Evolutionary conservation across 2,797 vertebrate genomes (phyloP).

Genomic region (Enteromius viviparus): DNA sequence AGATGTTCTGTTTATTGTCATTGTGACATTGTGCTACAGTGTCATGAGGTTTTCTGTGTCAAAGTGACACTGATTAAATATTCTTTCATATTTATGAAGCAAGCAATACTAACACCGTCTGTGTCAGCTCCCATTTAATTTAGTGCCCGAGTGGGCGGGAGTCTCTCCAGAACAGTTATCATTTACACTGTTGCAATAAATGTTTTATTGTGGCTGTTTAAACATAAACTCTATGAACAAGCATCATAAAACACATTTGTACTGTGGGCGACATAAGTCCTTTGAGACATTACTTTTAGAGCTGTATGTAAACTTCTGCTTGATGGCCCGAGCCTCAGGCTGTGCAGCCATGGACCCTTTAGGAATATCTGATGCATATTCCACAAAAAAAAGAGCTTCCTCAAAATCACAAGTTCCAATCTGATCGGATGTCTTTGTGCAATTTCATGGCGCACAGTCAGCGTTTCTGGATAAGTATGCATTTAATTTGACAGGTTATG

Average conservation of each 20-base stretch:
- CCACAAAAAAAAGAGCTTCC: neutral
- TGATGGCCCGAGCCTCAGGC: neutral
- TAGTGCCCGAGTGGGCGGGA: slow-evolving; percentile 7
- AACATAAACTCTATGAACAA: neutral
- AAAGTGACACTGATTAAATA: slow-evolving; percentile 18
- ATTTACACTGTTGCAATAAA: slow-evolving; percentile 7
- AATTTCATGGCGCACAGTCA: neutral
- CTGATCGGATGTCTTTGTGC: neutral
- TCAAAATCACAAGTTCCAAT: neutral
- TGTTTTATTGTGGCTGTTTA: slow-evolving; percentile 17
- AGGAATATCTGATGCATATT: neutral
- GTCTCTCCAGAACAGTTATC: slow-evolving; percentile 10
- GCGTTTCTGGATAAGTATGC: neutral
- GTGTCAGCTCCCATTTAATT: slow-evolving; percentile 11
- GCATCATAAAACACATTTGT: slow-evolving; percentile 23
- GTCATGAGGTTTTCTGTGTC: neutral
- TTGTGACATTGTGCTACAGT: neutral
- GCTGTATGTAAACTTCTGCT: neutral
- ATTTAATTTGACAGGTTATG: neutral
- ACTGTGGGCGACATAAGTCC: neutral
- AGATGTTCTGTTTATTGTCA: neutral
- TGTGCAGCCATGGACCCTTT: neutral
- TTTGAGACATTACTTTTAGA: neutral
- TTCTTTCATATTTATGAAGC: neutral
- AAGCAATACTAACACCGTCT: slow-evolving; percentile 1